phyloP scores from a whole-genome alignment of 2,113 vertebrate species.

The Apus apus region DNA sequence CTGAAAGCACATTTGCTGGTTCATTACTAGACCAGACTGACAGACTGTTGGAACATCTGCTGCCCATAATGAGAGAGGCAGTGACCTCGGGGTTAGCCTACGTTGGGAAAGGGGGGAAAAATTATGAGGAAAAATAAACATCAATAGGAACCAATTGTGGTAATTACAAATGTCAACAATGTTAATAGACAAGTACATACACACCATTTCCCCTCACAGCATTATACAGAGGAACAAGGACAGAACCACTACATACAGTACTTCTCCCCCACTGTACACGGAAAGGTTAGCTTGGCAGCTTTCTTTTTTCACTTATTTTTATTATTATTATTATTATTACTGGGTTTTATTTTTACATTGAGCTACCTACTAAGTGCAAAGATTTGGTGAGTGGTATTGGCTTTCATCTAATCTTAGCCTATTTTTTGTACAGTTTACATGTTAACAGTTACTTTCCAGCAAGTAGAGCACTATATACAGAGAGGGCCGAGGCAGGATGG shows the following conservation, averaged over 20 bases:
- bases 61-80: constrained; percentile 12
- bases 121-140: constrained; percentile 24
- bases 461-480: constrained; percentile 69
- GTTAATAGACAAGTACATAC: constrained; percentile 58
- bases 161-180: constrained; percentile 39
- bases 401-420: constrained; percentile 68
- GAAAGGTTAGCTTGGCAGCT: constrained; percentile 21
- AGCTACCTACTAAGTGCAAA: constrained; percentile 81
- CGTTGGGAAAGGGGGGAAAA: not conserved
- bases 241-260: constrained; percentile 50
- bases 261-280: constrained; percentile 59
- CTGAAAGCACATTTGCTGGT: constrained; percentile 58
- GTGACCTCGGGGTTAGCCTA: not conserved
- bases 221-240: constrained; percentile 56
- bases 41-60: constrained; percentile 2
- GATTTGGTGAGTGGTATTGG: constrained; percentile 73
- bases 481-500: constrained; percentile 34
- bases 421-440: constrained; percentile 75
- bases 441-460: constrained; percentile 73
- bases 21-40: constrained; percentile 41
- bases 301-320: constrained; percentile 28
- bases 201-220: constrained; percentile 46
- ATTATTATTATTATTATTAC: constrained; percentile 53
- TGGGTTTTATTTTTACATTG: constrained; percentile 71
- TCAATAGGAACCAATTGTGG: constrained; percentile 21